These are phyloP conservation scores for Knipowitschia caucasica DNA, from an alignment of 2,797 vertebrate species.

Conservation along the genomic window DNA sequence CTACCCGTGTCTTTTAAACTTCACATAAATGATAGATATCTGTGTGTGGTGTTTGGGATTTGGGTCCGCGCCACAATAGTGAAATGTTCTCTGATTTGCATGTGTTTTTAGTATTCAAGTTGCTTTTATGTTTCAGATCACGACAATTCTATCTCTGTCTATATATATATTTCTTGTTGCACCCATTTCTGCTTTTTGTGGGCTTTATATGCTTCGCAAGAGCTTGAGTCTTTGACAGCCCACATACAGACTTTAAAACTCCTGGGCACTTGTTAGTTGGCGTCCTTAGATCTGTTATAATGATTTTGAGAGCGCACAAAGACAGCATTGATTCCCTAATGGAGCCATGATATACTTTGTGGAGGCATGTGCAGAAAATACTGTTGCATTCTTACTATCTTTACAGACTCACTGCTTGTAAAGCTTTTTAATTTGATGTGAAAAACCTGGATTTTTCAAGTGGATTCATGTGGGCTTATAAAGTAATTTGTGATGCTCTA, in stretches of 20 bases:
- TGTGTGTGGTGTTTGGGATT: background rate
- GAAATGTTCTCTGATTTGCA: background rate
- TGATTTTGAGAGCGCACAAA: constrained; percentile 64
- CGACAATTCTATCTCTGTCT: background rate
- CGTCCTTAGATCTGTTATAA: constrained; percentile 59
- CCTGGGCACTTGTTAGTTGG: constrained; percentile 27
- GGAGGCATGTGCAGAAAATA: constrained; percentile 25
- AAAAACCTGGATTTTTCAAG: background rate
- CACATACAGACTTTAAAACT: constrained; percentile 23
- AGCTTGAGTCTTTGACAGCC: constrained; percentile 11
- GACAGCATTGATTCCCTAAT: constrained; percentile 59
- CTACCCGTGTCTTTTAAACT: background rate
- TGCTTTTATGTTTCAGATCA: background rate
- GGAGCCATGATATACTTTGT: constrained; percentile 30
- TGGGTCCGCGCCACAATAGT: background rate
- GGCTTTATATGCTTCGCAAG: background rate
- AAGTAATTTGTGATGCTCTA: constrained; percentile 6
- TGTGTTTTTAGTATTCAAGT: background rate
- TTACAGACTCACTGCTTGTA: background rate
- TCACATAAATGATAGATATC: background rate
- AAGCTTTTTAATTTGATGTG: background rate
- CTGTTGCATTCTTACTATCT: constrained; percentile 14
- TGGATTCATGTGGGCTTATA: background rate
- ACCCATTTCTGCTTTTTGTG: background rate
- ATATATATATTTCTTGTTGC: background rate